A percentile compares a stretch with the other conserved stretches of the same genome.
phyloP scores from a whole-genome alignment of 2,113 vertebrate genomes.

The Sialia sialis region DNA sequence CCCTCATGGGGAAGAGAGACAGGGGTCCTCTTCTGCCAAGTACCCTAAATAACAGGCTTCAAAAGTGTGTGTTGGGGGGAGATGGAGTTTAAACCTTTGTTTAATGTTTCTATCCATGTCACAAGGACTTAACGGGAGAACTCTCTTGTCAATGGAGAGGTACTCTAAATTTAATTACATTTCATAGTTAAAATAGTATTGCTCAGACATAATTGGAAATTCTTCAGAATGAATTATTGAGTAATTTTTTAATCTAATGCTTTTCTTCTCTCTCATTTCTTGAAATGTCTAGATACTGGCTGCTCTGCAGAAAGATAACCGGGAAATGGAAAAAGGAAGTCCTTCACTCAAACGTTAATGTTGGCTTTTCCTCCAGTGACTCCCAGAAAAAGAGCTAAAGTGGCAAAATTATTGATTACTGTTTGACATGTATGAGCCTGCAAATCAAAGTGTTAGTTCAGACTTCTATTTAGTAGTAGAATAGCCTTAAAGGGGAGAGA shows the following conservation, averaged over 20 bases:
- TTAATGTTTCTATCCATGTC: neutral
- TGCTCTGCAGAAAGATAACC: slow-evolving; percentile 85
- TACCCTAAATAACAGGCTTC: neutral
- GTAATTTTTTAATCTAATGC: neutral
- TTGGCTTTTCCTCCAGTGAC: neutral
- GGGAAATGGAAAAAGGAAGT: slow-evolving; percentile 82
- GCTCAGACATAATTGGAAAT: neutral
- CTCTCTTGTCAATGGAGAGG: neutral
- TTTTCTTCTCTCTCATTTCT: neutral
- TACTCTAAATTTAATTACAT: neutral
- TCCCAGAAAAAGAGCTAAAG: neutral
- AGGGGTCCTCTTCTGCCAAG: neutral
- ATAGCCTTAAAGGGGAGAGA: slow-evolving; percentile 62
- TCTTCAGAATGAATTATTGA: neutral
- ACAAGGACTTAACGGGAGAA: neutral
- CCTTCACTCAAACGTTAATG: slow-evolving; percentile 82
- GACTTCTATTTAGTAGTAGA: slow-evolving; percentile 15
- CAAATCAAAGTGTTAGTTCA: slow-evolving; percentile 11
- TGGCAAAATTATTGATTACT: neutral
- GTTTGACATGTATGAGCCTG: neutral
- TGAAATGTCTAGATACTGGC: slow-evolving; percentile 78
- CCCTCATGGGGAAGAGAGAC: neutral
- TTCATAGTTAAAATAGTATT: neutral
- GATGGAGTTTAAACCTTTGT: neutral
- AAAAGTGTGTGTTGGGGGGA: neutral